Percentiles rank a stretch among this genome's conserved stretches.
phyloP scores from a whole-genome alignment of 1,140 invertebrate species.

The Antheraea mylitta region DNA sequence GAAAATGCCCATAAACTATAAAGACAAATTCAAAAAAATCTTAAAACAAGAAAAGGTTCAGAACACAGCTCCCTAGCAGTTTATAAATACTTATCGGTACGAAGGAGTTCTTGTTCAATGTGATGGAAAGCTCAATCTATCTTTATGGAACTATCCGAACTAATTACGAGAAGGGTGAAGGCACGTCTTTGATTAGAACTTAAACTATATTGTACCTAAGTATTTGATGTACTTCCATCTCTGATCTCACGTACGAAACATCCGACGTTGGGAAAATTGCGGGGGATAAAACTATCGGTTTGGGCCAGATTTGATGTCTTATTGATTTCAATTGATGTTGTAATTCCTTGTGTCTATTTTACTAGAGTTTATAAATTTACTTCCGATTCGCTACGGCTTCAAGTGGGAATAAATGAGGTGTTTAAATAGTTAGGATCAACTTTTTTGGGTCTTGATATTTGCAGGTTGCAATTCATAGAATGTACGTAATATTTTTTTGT shows the following conservation, averaged over 20 bases:
- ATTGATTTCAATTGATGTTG: neutral
- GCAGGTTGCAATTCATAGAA: no score
- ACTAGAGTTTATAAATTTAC: neutral
- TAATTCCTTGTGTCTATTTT: neutral
- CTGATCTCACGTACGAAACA: neutral
- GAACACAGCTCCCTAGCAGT: neutral
- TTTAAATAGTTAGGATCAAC: no score
- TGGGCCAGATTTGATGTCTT: neutral
- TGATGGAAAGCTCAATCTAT: neutral
- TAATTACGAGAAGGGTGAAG: neutral
- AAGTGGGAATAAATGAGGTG: no score
- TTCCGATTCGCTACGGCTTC: no score
- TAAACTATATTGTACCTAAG: slow-evolving; percentile 9
- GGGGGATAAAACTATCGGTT: neutral
- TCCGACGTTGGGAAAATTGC: neutral
- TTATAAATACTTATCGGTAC: neutral
- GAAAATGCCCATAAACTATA: no score
- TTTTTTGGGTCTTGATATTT: no score
- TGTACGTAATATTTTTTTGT: no score
- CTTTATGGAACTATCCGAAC: neutral
- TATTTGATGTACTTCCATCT: neutral
- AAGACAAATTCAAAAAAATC: no score
- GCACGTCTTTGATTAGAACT: slow-evolving; percentile 17
- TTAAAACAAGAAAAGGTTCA: no score
- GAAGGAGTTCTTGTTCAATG: neutral